Conservation (phyloP, 2,113 vertebrate genomes). For the Peromyscus leucopus region DNA sequence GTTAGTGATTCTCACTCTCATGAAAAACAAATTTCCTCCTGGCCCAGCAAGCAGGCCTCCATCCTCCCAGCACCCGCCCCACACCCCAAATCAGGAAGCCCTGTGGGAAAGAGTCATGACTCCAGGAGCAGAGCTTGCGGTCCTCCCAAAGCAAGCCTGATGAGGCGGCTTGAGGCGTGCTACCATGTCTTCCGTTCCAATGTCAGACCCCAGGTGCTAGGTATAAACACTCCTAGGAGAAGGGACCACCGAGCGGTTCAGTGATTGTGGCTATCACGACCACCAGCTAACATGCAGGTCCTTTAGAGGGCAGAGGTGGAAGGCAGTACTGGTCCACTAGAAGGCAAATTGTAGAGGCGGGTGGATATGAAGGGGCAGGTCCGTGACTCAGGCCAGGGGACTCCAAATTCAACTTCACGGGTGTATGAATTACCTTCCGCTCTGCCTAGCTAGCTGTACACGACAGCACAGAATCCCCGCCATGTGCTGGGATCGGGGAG, state of each 20-base stretch:
- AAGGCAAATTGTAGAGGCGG: neutral
- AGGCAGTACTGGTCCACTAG: too few relatives aligned
- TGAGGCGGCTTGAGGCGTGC: too few relatives aligned
- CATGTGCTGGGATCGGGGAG: neutral
- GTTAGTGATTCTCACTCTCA: neutral
- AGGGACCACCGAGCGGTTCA: neutral
- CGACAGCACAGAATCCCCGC: accelerated
- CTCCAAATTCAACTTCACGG: neutral
- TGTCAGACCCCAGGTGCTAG: neutral
- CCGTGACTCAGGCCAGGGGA: neutral
- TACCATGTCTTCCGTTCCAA: neutral
- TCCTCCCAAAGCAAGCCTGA: neutral
- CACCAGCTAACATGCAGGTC: neutral
- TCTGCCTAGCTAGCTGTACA: accelerated
- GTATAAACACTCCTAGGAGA: neutral
- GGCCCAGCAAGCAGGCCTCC: neutral
- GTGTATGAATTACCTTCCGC: accelerated
- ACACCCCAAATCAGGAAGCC: neutral
- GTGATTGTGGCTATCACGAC: neutral
- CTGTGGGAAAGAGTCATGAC: accelerated
- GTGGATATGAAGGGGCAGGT: neutral
- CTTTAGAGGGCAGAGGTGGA: neutral
- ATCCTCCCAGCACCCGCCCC: neutral
- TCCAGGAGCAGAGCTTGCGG: neutral
- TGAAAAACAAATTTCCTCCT: neutral